Evolutionary conservation across 2,797 vertebrate genomes (phyloP).

Genomic region (Prunella strophiata): DNA sequence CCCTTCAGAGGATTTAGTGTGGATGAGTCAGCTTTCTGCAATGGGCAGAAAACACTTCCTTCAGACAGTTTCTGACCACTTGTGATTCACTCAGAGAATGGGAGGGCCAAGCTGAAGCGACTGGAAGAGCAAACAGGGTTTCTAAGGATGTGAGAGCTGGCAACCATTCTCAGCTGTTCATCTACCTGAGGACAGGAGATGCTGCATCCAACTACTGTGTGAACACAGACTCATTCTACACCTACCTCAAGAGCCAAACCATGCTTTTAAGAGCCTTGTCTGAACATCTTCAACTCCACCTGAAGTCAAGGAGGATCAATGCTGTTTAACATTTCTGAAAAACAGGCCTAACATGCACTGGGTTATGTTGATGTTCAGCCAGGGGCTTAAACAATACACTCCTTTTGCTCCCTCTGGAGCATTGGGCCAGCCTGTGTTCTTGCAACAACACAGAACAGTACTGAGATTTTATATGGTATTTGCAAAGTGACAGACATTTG

Average conservation of each 20-base stretch:
- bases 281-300: not conserved
- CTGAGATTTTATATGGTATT: not conserved
- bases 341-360: not conserved
- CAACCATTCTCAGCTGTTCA: not conserved
- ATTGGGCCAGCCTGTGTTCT: not conserved
- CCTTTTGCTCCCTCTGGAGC: not conserved
- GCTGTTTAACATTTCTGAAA: not conserved
- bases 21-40: conserved; percentile 1
- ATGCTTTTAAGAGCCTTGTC: not conserved
- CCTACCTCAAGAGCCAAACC: not conserved
- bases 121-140: not conserved
- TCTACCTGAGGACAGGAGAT: not conserved
- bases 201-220: not conserved
- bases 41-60: not conserved
- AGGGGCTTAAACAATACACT: not conserved
- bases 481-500: not conserved
- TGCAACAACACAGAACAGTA: not conserved
- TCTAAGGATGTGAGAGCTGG: not conserved
- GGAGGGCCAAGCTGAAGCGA: not conserved
- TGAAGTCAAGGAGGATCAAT: not conserved
- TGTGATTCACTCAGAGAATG: not conserved
- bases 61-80: not conserved
- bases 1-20: not conserved
- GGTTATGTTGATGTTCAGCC: not conserved
- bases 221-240: not conserved